Conservation (phyloP, 1,140 invertebrate species). For the Drosophila kanapiae region DNA sequence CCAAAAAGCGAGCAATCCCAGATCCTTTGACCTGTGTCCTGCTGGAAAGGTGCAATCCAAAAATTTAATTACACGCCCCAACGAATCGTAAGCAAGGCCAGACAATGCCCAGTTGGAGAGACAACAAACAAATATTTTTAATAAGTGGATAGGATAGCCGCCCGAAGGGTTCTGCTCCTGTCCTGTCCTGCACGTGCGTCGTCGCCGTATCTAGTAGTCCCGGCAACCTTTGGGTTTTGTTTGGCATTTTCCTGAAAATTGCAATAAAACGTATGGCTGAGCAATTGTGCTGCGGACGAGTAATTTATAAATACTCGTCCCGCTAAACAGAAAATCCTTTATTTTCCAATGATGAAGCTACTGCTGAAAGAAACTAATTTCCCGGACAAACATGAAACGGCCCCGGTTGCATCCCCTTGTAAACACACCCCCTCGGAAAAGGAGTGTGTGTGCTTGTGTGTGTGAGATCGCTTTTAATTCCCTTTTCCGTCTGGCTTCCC, state of each 20-base stretch:
- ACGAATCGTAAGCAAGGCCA: constrained; percentile 63
- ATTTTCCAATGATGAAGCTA: constrained; percentile 27
- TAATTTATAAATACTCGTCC: constrained; percentile 66
- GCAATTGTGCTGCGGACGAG: constrained; percentile 65
- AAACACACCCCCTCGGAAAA: constrained; percentile 23
- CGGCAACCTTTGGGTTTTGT: constrained; percentile 41
- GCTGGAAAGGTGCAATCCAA: constrained; percentile 46
- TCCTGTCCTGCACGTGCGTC: constrained; percentile 52
- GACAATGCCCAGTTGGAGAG: constrained; percentile 58
- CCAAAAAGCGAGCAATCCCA: neutral
- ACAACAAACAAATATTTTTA: constrained; percentile 74
- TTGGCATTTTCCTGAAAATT: constrained; percentile 58
- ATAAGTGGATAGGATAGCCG: constrained; percentile 49
- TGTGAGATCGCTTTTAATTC: constrained; percentile 55
- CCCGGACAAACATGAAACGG: constrained; percentile 69
- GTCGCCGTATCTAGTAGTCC: constrained; percentile 20
- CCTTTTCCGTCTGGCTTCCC: constrained; percentile 50
- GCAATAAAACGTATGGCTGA: constrained; percentile 79
- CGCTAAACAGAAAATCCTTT: constrained; percentile 44
- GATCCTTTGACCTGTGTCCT: constrained; percentile 14
- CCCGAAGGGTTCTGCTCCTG: constrained; percentile 3
- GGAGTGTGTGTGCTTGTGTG: constrained; percentile 28
- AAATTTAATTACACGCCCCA: constrained; percentile 73
- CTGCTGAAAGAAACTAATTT: constrained; percentile 64
- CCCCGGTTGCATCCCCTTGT: constrained; percentile 49